These are phyloP conservation scores for Neomonachus schauinslandi DNA, from an alignment of 2,113 vertebrate genomes.

Conservation along the genomic window DNA sequence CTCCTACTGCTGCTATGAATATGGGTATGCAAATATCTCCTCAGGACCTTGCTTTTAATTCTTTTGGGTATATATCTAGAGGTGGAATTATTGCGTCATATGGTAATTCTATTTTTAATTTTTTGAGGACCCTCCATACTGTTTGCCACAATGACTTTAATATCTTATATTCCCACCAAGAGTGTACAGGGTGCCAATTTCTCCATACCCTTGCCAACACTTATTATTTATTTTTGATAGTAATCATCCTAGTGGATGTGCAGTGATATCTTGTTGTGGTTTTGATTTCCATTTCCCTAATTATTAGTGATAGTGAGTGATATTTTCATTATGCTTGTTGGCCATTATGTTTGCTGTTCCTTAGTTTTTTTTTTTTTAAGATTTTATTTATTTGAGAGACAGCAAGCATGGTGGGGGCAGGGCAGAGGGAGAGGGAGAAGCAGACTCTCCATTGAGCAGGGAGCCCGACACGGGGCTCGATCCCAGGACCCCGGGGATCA, in stretches of 20 bases:
- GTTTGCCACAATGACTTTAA: background rate
- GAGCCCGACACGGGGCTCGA: no score
- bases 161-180: background rate
- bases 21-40: background rate
- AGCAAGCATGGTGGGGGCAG: no score
- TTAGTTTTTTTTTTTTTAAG: background rate
- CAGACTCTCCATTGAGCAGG: no score
- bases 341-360: background rate
- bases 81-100: background rate
- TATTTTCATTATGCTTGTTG: background rate
- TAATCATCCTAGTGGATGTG: background rate
- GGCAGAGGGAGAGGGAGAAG: no score
- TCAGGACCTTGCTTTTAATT: constrained; percentile 5
- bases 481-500: no score
- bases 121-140: background rate
- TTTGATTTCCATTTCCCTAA: background rate
- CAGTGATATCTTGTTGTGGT: background rate
- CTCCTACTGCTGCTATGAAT: background rate
- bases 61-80: background rate
- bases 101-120: background rate
- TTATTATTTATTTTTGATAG: background rate
- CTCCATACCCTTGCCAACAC: background rate
- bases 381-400: no score
- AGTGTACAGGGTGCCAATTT: background rate
- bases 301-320: background rate